Conservation (phyloP, 2,888 invertebrate genomes). For the Drepana falcataria region DNA sequence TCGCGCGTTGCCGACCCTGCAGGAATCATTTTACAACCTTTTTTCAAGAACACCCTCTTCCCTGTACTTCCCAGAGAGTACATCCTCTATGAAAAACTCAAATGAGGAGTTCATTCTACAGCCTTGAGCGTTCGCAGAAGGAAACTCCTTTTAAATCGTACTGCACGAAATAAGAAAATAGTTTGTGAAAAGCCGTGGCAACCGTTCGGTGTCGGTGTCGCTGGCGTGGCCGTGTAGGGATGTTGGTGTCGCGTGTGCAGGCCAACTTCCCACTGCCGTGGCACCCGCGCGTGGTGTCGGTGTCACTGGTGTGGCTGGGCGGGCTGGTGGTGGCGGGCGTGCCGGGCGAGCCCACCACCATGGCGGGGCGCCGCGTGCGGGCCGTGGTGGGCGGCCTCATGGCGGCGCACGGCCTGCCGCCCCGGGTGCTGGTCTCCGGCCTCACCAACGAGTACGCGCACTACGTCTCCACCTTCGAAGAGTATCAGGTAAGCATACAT, state of each 20-base stretch:
- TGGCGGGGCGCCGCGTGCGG: slow-evolving; percentile 86
- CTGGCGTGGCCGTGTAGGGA: no score
- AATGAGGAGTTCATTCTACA: no score
- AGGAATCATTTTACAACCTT: no score
- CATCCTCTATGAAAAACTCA: no score
- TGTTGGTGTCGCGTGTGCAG: slow-evolving; percentile 23
- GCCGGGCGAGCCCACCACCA: slow-evolving; percentile 93
- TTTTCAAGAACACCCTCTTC: no score
- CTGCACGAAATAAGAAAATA: no score
- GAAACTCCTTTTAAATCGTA: no score
- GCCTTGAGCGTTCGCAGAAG: no score
- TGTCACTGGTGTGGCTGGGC: slow-evolving; percentile 84
- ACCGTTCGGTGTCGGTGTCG: no score
- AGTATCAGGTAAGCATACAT: slow-evolving; percentile 80
- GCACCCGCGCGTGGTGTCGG: slow-evolving; percentile 87
- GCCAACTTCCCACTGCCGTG: slow-evolving; percentile 84
- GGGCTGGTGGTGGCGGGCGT: slow-evolving; percentile 84
- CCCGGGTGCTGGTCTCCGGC: slow-evolving; percentile 84
- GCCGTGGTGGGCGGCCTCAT: slow-evolving; percentile 59
- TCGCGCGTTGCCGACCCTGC: no score
- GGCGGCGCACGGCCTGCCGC: slow-evolving; percentile 47
- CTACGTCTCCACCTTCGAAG: slow-evolving; percentile 89
- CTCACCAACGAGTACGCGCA: slow-evolving; percentile 90
- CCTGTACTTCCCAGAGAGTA: no score
- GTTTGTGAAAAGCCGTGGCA: no score